phyloP scores from a whole-genome alignment of 2,888 invertebrate species.

The Andrena fulva region DNA sequence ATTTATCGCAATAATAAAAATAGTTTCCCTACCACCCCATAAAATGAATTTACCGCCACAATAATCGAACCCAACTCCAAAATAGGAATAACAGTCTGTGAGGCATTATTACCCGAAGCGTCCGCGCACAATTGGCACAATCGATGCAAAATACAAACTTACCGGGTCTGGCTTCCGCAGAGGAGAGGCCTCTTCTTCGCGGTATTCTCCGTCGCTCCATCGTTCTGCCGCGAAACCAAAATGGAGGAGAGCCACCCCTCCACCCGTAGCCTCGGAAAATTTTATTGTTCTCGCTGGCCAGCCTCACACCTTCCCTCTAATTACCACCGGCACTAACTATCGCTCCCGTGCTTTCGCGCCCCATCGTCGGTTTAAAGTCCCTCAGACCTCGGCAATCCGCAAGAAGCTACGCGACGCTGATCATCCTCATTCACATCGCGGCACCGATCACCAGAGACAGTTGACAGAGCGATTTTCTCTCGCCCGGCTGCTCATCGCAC shows the following conservation, averaged over 20 bases:
- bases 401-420: not conserved
- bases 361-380: conserved; percentile 15
- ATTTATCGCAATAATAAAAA: too few species aligned
- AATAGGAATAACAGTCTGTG: too few species aligned
- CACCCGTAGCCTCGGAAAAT: conserved; percentile 11
- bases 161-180: conserved; percentile 72
- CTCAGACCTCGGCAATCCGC: not conserved
- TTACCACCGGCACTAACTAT: conserved; percentile 49
- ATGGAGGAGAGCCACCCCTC: conserved; percentile 20
- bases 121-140: not conserved
- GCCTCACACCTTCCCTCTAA: conserved; percentile 17
- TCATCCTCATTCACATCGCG: conserved; percentile 19
- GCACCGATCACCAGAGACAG: too few species aligned
- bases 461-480: not conserved
- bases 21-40: too few species aligned
- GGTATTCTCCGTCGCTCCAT: conserved; percentile 69
- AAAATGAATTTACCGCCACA: too few species aligned
- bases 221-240: conserved; percentile 24
- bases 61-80: too few species aligned
- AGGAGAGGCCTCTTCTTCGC: conserved; percentile 73
- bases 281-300: too few species aligned
- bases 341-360: conserved; percentile 28
- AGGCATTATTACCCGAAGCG: too few species aligned
- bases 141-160: not conserved
- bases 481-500: too few species aligned